Conservation (phyloP, 2,797 vertebrate species). For the Lates japonicus region DNA sequence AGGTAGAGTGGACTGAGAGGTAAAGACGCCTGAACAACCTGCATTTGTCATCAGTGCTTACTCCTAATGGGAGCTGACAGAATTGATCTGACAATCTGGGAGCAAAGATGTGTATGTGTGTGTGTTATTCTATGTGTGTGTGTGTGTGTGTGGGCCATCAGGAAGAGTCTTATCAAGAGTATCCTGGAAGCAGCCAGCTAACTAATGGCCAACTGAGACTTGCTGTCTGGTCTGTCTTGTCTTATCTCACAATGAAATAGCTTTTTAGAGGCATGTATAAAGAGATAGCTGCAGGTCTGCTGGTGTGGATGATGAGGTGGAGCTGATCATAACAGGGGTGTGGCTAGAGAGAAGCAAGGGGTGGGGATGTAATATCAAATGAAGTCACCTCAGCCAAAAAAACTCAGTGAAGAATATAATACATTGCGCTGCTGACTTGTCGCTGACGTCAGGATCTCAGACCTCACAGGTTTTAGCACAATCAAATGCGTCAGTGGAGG, state of each 20-base stretch:
- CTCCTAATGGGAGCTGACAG: conserved; percentile 76
- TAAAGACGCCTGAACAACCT: conserved; percentile 46
- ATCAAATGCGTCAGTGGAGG: conserved; percentile 10
- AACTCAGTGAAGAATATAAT: neutral
- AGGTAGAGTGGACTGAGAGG: conserved; percentile 43
- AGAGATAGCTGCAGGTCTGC: conserved; percentile 45
- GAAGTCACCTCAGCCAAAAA: conserved; percentile 7
- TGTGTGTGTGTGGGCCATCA: conserved; percentile 45
- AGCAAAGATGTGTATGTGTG: conserved; percentile 26
- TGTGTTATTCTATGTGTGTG: conserved; percentile 10
- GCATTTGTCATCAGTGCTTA: conserved; percentile 64
- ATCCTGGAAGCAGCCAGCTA: conserved; percentile 58
- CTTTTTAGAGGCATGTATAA: conserved; percentile 44
- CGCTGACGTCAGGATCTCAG: neutral
- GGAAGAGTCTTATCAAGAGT: conserved; percentile 76
- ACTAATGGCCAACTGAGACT: conserved; percentile 75
- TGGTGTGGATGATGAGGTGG: conserved; percentile 18
- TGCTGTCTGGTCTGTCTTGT: conserved; percentile 61
- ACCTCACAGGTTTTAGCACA: neutral
- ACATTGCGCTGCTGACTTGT: conserved; percentile 1
- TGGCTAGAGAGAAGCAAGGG: neutral
- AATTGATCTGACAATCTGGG: conserved; percentile 73
- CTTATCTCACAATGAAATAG: conserved; percentile 69
- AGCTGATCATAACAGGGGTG: conserved; percentile 11
- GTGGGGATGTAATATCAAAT: conserved; percentile 7